Evolutionary conservation across 64 coral and sea anemone genomes (phyloP).

Genomic region (Actinia tenebrosa): DNA sequence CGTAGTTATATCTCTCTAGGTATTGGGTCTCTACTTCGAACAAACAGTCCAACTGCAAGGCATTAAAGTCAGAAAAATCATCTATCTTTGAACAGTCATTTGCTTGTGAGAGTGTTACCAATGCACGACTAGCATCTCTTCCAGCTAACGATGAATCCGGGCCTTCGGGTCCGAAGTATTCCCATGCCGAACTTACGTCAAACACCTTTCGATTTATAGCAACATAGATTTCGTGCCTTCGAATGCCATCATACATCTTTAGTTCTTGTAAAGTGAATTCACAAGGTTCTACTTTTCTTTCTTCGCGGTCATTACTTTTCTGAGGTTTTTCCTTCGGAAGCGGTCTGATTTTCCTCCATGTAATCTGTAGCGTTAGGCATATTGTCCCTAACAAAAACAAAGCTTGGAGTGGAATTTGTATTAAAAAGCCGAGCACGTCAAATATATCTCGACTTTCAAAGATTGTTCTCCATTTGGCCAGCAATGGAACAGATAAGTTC

Average conservation of each 20-base stretch:
- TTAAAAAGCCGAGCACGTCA: constrained; percentile 27
- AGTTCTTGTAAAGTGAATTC: constrained; percentile 72
- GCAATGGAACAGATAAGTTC: constrained; percentile 5
- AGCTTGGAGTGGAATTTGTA: constrained; percentile 35
- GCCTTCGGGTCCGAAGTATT: constrained; percentile 60
- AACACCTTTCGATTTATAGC: constrained; percentile 92
- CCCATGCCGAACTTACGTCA: constrained; percentile 64
- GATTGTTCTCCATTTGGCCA: not conserved
- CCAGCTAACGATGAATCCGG: constrained; percentile 63
- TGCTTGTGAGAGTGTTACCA: constrained; percentile 64
- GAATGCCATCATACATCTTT: constrained; percentile 45
- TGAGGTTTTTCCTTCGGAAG: not conserved
- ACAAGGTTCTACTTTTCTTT: not conserved
- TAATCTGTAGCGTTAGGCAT: constrained; percentile 39
- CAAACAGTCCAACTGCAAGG: constrained; percentile 68
- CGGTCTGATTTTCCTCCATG: constrained; percentile 33
- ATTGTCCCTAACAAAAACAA: constrained; percentile 32
- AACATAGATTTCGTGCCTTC: constrained; percentile 67
- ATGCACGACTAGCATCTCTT: constrained; percentile 85
- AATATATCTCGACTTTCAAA: constrained; percentile 6
- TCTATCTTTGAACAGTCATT: constrained; percentile 42
- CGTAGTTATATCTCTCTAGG: constrained; percentile 62
- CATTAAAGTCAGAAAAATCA: constrained; percentile 79
- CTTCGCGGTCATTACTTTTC: not conserved
- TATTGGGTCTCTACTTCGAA: constrained; percentile 90